Evolutionary conservation across 2,797 vertebrate species (phyloP).

Genomic region (Podarcis lilfordi): DNA sequence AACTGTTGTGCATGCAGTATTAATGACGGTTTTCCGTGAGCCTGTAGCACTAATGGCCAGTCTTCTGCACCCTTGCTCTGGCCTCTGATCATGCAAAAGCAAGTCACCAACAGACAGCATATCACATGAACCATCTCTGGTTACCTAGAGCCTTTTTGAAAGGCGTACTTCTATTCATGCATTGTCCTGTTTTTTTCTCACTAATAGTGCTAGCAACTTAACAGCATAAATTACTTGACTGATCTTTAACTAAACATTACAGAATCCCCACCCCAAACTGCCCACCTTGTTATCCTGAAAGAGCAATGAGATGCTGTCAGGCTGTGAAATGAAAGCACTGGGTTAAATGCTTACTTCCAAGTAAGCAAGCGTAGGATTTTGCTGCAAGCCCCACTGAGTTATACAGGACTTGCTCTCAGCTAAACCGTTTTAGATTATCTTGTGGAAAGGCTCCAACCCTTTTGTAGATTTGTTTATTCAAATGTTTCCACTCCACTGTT

Average conservation of each 20-base stretch:
- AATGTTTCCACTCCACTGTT: not conserved
- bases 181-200: not conserved
- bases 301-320: not conserved
- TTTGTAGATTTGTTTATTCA: not conserved
- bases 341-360: not conserved
- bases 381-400: too few relatives aligned
- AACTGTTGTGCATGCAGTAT: slow-evolving; percentile 65
- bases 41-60: slow-evolving; percentile 49
- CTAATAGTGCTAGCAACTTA: not conserved
- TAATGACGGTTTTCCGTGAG: slow-evolving; percentile 52
- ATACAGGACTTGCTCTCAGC: too few relatives aligned
- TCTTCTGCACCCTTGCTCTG: slow-evolving; percentile 48
- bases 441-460: too few relatives aligned
- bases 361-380: too few relatives aligned
- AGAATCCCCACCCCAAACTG: not conserved
- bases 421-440: not conserved
- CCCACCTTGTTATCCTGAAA: not conserved
- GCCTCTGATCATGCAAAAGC: slow-evolving; percentile 47
- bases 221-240: not conserved
- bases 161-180: not conserved
- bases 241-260: not conserved
- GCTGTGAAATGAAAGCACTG: not conserved
- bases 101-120: slow-evolving; percentile 26
- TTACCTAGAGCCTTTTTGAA: not conserved
- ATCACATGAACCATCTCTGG: not conserved